These are phyloP conservation scores for Heliothis virescens DNA, from an alignment of 1,140 invertebrate genomes.

Conservation along the genomic window DNA sequence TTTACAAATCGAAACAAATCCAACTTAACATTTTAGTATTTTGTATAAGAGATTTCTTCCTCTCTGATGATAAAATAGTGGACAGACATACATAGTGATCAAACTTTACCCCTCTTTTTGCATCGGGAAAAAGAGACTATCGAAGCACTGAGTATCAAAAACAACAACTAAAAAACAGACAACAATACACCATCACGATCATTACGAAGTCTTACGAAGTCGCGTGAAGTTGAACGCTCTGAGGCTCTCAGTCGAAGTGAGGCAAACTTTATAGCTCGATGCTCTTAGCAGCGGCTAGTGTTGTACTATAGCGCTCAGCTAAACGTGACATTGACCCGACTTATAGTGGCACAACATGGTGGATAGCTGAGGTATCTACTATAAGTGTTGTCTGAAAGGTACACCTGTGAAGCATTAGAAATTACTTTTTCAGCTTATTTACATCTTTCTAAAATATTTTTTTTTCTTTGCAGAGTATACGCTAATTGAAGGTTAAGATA, in stretches of 20 bases:
- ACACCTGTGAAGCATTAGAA: no score
- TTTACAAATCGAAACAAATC: no score
- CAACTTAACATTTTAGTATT: no score
- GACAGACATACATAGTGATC: no score
- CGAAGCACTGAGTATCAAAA: not conserved
- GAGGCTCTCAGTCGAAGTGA: constrained; percentile 52
- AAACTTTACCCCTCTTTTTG: no score
- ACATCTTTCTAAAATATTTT: no score
- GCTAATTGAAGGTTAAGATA: no score
- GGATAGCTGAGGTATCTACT: not conserved
- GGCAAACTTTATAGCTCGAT: constrained; percentile 60
- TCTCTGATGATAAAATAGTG: no score
- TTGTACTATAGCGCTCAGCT: constrained; percentile 34
- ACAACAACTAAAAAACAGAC: not conserved
- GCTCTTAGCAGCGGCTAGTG: constrained; percentile 49
- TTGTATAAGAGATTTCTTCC: no score
- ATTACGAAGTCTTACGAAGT: constrained; percentile 26
- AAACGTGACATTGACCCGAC: constrained; percentile 46
- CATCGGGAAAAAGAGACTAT: not conserved
- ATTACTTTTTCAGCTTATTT: no score
- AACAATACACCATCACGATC: constrained; percentile 2
- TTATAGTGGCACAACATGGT: constrained; percentile 1
- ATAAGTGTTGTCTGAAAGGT: not conserved
- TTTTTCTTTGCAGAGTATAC: no score
- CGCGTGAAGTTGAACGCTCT: constrained; percentile 35